These are phyloP conservation scores for Drosophila quinaria DNA, from an alignment of 2,888 invertebrate genomes.

Conservation along the genomic window DNA sequence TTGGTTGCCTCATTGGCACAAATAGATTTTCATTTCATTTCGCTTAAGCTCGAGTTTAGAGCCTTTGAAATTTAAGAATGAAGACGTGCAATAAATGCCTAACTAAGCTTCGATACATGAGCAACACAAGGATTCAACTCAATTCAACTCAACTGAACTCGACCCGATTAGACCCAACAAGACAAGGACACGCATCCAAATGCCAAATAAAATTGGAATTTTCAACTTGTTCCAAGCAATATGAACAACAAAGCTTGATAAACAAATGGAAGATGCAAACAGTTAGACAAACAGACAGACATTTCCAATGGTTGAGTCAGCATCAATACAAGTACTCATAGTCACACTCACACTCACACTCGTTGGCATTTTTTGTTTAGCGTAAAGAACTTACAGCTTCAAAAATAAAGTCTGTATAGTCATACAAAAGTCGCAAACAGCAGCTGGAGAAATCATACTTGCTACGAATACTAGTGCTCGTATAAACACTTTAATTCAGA, in stretches of 20 bases:
- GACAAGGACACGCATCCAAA: constrained; percentile 31
- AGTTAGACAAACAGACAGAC: constrained; percentile 24
- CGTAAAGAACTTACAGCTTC: constrained; percentile 19
- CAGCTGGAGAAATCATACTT: constrained; percentile 15
- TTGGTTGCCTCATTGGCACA: constrained; percentile 34
- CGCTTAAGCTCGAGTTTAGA: constrained; percentile 35
- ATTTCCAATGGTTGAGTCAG: constrained; percentile 39
- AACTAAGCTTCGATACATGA: constrained; percentile 33
- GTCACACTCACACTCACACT: background rate
- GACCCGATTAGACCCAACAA: background rate
- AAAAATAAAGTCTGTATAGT: constrained; percentile 21
- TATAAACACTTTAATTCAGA: constrained; percentile 63
- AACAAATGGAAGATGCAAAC: constrained; percentile 40
- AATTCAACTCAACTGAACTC: background rate
- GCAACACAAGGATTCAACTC: constrained; percentile 13
- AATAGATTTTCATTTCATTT: constrained; percentile 70
- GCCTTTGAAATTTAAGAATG: constrained; percentile 58
- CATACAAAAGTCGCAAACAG: constrained; percentile 10
- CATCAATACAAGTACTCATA: constrained; percentile 4
- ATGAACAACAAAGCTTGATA: constrained; percentile 55
- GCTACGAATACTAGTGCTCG: constrained; percentile 40
- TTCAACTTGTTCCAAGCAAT: constrained; percentile 50
- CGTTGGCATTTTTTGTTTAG: background rate
- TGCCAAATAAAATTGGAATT: constrained; percentile 55
- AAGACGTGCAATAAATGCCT: constrained; percentile 67